Conservation (phyloP, 2,797 vertebrate genomes). For the Fistularia commersonii region DNA sequence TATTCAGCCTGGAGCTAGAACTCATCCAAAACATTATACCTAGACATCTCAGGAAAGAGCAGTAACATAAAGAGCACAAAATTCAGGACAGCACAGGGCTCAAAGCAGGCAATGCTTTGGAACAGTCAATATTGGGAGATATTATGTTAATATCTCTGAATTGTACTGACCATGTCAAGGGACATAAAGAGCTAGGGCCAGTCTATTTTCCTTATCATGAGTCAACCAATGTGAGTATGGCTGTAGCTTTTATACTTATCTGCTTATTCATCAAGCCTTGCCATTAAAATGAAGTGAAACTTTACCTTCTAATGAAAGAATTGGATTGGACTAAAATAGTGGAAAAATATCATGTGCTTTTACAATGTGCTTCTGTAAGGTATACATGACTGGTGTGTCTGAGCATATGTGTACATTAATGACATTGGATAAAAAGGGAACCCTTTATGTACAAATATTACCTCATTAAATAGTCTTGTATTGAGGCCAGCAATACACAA, state of each 20-base stretch:
- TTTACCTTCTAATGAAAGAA: conserved; percentile 23
- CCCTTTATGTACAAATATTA: conserved; percentile 97
- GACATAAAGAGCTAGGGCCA: conserved; percentile 52
- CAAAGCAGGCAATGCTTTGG: conserved; percentile 42
- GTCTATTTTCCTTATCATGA: conserved; percentile 35
- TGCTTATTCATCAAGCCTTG: too few relatives aligned
- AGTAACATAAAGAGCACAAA: conserved; percentile 54
- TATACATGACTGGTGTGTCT: conserved; percentile 66
- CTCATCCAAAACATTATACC: conserved; percentile 40
- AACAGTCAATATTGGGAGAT: conserved; percentile 35
- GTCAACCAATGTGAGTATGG: too few relatives aligned
- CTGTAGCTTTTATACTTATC: too few relatives aligned
- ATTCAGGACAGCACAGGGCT: conserved; percentile 65
- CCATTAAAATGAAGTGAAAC: background rate
- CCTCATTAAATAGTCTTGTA: conserved; percentile 95
- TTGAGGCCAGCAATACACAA: conserved; percentile 79
- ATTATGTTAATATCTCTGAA: conserved; percentile 29
- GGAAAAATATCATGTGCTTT: conserved; percentile 13
- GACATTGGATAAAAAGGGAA: conserved; percentile 67
- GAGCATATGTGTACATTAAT: conserved; percentile 70
- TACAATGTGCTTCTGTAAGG: conserved; percentile 53
- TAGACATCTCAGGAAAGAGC: conserved; percentile 67
- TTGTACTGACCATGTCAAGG: conserved; percentile 36
- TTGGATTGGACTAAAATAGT: conserved; percentile 20
- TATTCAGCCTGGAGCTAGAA: conserved; percentile 20